Conservation (phyloP, 2,113 vertebrate species). For the Archilochus colubris region DNA sequence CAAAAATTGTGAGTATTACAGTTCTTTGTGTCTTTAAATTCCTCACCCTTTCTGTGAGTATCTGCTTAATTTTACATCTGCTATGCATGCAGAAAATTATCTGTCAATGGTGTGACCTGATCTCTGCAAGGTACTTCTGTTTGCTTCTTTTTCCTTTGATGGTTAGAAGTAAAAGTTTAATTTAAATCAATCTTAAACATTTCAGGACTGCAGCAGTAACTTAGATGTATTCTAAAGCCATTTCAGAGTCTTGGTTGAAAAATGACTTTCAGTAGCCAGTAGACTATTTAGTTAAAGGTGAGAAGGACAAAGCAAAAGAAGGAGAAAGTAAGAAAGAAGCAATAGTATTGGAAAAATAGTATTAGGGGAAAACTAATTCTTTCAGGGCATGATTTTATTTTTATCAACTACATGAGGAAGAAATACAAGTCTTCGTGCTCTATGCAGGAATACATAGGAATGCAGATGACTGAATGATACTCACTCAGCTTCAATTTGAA, state of each 20-base stretch:
- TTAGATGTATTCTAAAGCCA: neutral
- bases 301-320: neutral
- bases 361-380: neutral
- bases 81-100: neutral
- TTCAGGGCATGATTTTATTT: neutral
- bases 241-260: neutral
- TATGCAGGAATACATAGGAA: neutral
- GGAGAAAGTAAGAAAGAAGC: no score
- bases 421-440: neutral
- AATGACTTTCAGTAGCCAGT: neutral
- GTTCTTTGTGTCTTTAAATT: neutral
- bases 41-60: neutral
- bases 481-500: neutral
- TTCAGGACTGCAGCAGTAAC: neutral
- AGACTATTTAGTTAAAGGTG: neutral
- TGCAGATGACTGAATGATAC: neutral
- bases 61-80: neutral
- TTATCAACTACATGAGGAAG: neutral
- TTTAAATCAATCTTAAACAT: no score
- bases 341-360: neutral
- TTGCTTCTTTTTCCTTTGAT: neutral
- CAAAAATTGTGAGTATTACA: neutral
- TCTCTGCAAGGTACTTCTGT: neutral
- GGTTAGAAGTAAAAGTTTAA: neutral
- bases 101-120: neutral